Conservation (phyloP, 2,797 vertebrate species). For the Momotus momota region DNA sequence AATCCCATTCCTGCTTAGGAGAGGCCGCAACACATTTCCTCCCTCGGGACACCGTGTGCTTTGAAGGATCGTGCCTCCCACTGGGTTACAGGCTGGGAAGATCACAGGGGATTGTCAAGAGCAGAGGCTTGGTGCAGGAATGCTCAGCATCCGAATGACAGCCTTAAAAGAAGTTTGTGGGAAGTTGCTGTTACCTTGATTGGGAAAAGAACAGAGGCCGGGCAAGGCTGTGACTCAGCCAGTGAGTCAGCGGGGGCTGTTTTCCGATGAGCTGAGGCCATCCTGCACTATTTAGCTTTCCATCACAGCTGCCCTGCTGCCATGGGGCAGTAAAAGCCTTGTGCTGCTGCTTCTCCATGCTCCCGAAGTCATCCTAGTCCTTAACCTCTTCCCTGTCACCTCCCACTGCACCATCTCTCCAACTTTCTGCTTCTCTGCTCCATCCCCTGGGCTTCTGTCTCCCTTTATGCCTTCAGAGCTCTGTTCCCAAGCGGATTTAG, state of each 20-base stretch:
- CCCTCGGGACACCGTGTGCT: background rate
- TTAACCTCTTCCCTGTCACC: background rate
- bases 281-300: background rate
- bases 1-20: background rate
- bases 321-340: background rate
- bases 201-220: slow-evolving; percentile 37
- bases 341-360: background rate
- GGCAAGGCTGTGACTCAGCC: slow-evolving; percentile 19
- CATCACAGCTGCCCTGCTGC: background rate
- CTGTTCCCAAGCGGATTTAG: background rate
- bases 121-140: background rate
- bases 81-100: background rate
- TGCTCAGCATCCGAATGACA: background rate
- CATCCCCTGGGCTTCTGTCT: background rate
- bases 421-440: background rate
- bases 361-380: background rate
- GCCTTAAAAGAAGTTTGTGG: background rate
- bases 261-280: slow-evolving; percentile 7
- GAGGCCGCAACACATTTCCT: background rate
- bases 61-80: background rate
- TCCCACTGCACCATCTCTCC: fast-evolving
- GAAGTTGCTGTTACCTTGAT: slow-evolving; percentile 54
- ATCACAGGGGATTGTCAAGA: background rate
- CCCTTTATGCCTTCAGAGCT: background rate
- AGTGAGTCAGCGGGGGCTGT: background rate